Evolutionary conservation across 2,888 invertebrate species (phyloP).

Genomic region (Trypoxylon attenuatum): DNA sequence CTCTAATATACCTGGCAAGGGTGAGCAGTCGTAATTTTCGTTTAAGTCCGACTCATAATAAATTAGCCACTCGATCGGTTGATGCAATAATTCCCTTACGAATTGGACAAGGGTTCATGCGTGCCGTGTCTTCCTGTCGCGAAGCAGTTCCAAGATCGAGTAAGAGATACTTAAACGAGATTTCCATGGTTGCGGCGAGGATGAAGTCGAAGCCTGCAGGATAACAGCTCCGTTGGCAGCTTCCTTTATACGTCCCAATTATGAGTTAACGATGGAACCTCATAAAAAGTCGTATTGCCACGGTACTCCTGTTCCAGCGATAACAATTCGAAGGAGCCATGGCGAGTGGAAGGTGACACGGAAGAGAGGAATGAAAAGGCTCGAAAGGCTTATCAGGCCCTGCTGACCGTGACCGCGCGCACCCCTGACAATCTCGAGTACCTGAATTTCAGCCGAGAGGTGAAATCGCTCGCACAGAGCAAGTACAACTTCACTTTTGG

Average conservation of each 20-base stretch:
- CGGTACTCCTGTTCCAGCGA: slow-evolving; percentile 58
- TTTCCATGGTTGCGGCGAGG: no score
- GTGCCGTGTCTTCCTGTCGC: no score
- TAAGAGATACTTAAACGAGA: no score
- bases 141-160: no score
- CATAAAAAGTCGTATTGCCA: no score
- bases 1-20: no score
- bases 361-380: slow-evolving; percentile 89
- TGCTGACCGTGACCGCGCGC: slow-evolving; percentile 91
- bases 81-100: no score
- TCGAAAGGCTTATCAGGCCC: slow-evolving; percentile 88
- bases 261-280: slow-evolving; percentile 13
- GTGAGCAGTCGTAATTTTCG: no score
- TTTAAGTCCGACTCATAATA: no score
- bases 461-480: slow-evolving; percentile 81
- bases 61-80: no score
- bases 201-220: no score
- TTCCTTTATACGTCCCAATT: slow-evolving; percentile 21
- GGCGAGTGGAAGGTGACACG: slow-evolving; percentile 89
- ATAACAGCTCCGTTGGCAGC: not conserved
- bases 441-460: slow-evolving; percentile 84
- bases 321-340: slow-evolving; percentile 81
- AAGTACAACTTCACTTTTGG: slow-evolving; percentile 85
- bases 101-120: no score
- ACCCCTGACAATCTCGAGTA: slow-evolving; percentile 88